phyloP scores from a whole-genome alignment of 2,888 invertebrate genomes.

The Halocaridina rubra region DNA sequence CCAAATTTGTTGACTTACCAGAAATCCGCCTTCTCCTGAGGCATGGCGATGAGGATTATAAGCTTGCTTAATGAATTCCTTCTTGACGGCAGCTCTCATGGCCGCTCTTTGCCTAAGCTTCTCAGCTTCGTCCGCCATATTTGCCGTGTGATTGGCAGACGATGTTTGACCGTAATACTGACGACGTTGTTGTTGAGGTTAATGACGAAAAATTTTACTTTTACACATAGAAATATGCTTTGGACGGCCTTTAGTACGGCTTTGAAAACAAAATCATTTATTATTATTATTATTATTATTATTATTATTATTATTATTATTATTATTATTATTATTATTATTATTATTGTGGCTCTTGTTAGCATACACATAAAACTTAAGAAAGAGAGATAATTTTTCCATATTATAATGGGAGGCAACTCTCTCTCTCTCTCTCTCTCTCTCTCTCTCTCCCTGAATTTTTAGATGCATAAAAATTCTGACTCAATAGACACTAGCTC shows the following conservation, averaged over 20 bases:
- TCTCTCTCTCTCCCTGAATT: not conserved
- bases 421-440: not conserved
- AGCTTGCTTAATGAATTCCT: constrained; percentile 79
- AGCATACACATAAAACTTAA: too few species aligned
- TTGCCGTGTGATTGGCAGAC: too few species aligned
- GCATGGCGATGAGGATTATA: constrained; percentile 80
- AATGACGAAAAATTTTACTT: not conserved
- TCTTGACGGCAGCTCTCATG: constrained; percentile 74
- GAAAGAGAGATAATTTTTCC: too few species aligned
- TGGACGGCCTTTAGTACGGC: not conserved
- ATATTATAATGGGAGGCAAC: not conserved
- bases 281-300: too few species aligned
- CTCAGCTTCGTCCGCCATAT: constrained; percentile 65
- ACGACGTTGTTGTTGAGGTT: not conserved
- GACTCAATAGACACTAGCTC: not conserved
- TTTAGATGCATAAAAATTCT: not conserved
- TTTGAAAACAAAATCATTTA: too few species aligned
- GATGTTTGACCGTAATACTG: too few species aligned
- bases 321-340: too few species aligned
- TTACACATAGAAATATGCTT: not conserved
- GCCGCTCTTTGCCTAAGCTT: constrained; percentile 75
- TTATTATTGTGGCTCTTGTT: too few species aligned
- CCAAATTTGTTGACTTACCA: too few species aligned
- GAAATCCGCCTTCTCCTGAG: constrained; percentile 76
- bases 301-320: too few species aligned